Evolutionary conservation across 1,140 invertebrate species (phyloP).

Genomic region (Vollenhovia emeryi): DNA sequence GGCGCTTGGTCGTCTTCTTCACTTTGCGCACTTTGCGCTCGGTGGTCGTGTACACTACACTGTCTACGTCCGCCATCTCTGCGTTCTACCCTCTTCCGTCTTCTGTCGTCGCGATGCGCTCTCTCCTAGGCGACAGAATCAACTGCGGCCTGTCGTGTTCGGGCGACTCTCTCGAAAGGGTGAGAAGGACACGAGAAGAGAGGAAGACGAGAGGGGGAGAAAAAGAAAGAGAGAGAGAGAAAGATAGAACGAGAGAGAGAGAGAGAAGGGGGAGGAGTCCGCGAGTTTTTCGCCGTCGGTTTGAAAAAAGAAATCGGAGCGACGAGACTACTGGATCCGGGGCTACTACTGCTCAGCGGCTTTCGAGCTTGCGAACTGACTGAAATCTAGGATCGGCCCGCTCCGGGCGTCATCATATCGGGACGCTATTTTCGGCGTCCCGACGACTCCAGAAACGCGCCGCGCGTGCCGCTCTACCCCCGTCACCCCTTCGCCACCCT

Average conservation of each 20-base stretch:
- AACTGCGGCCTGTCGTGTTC: conserved; percentile 29
- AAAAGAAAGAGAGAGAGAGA: neutral
- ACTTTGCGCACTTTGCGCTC: conserved; percentile 95
- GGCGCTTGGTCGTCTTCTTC: conserved; percentile 93
- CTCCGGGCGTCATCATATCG: conserved; percentile 85
- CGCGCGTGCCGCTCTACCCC: conserved; percentile 61
- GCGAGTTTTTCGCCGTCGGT: conserved; percentile 47
- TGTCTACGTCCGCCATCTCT: conserved; percentile 94
- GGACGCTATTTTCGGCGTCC: conserved; percentile 85
- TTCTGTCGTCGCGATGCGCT: conserved; percentile 47
- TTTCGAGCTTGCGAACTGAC: conserved; percentile 85
- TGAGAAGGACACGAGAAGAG: neutral
- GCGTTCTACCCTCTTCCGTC: conserved; percentile 31
- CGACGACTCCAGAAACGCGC: conserved; percentile 84
- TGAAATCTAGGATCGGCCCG: conserved; percentile 85
- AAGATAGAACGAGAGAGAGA: neutral
- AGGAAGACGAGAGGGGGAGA: neutral
- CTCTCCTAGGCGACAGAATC: conserved; percentile 32
- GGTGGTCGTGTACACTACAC: conserved; percentile 93
- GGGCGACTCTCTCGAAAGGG: conserved; percentile 27
- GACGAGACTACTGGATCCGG: conserved; percentile 53
- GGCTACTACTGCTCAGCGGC: conserved; percentile 70
- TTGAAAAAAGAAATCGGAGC: conserved; percentile 57
- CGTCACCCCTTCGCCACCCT: conserved; percentile 60
- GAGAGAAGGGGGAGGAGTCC: neutral